Conservation (phyloP, 1,140 invertebrate species). For the Xylocopa sonorina region DNA sequence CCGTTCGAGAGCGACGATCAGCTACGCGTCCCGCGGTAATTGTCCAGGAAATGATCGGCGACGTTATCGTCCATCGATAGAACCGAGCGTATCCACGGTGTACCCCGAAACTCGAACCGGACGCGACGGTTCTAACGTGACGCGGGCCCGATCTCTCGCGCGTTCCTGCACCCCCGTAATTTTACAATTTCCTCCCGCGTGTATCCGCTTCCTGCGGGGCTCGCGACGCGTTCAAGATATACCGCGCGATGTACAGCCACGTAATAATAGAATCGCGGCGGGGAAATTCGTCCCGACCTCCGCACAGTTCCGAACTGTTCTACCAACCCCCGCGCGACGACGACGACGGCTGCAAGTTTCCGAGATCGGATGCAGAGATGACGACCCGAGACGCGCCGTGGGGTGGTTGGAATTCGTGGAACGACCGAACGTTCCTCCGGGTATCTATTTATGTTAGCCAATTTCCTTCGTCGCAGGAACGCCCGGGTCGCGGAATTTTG, state of each 20-base stretch:
- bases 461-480: background rate
- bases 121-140: slow-evolving; percentile 31
- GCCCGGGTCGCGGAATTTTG: too few relatives aligned
- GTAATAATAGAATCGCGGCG: slow-evolving; percentile 56
- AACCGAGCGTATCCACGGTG: slow-evolving; percentile 16
- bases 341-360: slow-evolving; percentile 29
- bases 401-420: slow-evolving; percentile 7
- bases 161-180: slow-evolving; percentile 42
- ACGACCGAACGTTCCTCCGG: slow-evolving; percentile 1
- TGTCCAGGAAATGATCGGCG: slow-evolving; percentile 26
- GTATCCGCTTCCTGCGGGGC: slow-evolving; percentile 56
- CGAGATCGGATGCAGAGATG: slow-evolving; percentile 40
- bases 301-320: slow-evolving; percentile 40
- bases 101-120: slow-evolving; percentile 32
- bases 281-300: slow-evolving; percentile 54
- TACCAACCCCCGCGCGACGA: background rate
- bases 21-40: background rate
- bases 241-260: slow-evolving; percentile 24
- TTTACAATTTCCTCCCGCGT: slow-evolving; percentile 54
- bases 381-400: too few relatives aligned
- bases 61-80: slow-evolving; percentile 33
- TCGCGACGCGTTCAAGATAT: slow-evolving; percentile 36
- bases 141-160: slow-evolving; percentile 23
- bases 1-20: background rate
- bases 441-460: background rate